A percentile compares a stretch with the other conserved stretches of the same genome.
phyloP scores from a whole-genome alignment of 2,797 vertebrate species.

The Nasua narica region DNA sequence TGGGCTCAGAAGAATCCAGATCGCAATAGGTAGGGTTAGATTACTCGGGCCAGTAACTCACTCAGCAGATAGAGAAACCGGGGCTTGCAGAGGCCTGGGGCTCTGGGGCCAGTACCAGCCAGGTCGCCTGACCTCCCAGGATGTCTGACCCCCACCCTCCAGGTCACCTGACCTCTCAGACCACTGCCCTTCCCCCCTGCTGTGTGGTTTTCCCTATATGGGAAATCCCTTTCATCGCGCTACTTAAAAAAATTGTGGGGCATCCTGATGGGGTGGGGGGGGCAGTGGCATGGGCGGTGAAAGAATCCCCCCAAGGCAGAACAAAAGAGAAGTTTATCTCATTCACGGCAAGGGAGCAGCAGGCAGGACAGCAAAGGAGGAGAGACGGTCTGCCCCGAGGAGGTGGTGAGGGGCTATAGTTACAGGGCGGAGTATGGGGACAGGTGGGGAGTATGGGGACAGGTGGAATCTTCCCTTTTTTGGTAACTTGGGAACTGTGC shows the following conservation, averaged over 20 bases:
- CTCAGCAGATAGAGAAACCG: neutral
- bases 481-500: neutral
- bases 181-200: neutral
- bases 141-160: neutral
- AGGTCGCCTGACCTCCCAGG: neutral
- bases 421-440: neutral
- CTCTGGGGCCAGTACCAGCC: neutral
- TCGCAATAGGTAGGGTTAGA: slow-evolving; percentile 6
- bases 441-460: neutral
- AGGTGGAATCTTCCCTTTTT: neutral
- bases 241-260: neutral
- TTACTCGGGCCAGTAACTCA: neutral
- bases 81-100: neutral
- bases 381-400: neutral
- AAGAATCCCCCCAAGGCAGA: neutral
- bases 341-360: neutral
- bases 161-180: neutral
- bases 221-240: neutral
- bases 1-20: neutral
- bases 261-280: neutral
- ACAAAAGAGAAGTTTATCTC: neutral
- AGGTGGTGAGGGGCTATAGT: neutral
- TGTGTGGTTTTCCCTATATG: neutral
- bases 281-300: neutral
- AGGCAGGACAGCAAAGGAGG: neutral